Conservation (phyloP, 2,888 invertebrate genomes). For the Caenorhabditis wallacei region DNA sequence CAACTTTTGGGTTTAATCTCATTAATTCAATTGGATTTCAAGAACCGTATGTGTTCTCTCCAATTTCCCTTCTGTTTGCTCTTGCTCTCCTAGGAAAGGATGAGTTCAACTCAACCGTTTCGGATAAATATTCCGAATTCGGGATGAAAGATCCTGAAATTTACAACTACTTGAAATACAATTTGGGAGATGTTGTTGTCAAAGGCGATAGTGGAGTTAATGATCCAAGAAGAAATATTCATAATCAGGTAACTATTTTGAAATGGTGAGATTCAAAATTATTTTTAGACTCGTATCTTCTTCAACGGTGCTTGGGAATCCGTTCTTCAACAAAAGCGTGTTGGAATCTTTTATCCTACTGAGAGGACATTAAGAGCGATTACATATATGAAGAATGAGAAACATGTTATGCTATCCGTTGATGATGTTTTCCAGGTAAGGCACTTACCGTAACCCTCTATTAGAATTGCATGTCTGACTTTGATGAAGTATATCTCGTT, state of each 20-base stretch:
- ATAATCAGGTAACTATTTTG: slow-evolving; percentile 22
- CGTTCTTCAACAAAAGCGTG: no score
- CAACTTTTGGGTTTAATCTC: slow-evolving; percentile 34
- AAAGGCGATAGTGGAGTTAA: slow-evolving; percentile 25
- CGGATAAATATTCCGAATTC: background rate
- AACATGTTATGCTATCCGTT: slow-evolving; percentile 17
- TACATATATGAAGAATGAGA: slow-evolving; percentile 14
- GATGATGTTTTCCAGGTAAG: slow-evolving; percentile 41
- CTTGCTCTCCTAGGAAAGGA: slow-evolving; percentile 22
- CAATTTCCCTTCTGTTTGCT: slow-evolving; percentile 22
- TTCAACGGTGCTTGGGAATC: slow-evolving; percentile 32
- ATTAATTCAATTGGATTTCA: slow-evolving; percentile 10
- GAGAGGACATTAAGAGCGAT: background rate
- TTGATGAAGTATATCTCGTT: no score
- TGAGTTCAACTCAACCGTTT: slow-evolving; percentile 11
- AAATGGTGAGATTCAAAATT: background rate
- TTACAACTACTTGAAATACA: background rate
- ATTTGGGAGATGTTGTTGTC: slow-evolving; percentile 27
- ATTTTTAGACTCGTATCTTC: slow-evolving; percentile 21
- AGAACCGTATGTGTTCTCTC: slow-evolving; percentile 32
- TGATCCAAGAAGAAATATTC: slow-evolving; percentile 8
- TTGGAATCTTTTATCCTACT: slow-evolving; percentile 2
- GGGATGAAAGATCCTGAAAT: slow-evolving; percentile 10
- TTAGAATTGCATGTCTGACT: no score
- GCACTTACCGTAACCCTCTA: no score